These are phyloP conservation scores for Psophia crepitans DNA, from an alignment of 2,113 vertebrate species.

Conservation along the genomic window DNA sequence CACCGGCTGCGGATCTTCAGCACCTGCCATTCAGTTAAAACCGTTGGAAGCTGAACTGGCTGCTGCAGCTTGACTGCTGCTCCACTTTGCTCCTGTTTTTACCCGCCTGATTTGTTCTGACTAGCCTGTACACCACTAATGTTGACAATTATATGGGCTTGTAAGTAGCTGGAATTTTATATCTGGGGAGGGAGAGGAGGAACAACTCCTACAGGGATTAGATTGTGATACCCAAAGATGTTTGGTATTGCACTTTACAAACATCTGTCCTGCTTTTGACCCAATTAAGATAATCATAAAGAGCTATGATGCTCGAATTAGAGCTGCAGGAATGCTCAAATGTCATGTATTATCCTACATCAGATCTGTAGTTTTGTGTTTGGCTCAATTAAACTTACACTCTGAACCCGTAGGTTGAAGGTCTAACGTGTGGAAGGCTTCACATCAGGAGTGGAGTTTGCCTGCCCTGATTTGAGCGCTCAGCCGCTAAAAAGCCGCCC, in stretches of 20 bases:
- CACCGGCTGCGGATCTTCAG: fast-evolving
- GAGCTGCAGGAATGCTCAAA: neutral
- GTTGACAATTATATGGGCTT: neutral
- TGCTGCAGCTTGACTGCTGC: neutral
- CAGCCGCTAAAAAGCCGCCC: neutral
- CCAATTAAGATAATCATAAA: neutral
- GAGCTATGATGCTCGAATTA: neutral
- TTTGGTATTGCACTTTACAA: neutral
- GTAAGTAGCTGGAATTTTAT: neutral
- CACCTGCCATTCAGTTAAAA: neutral
- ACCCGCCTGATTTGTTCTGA: neutral
- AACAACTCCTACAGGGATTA: no score
- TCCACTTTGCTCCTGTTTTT: fast-evolving
- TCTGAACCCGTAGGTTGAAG: neutral
- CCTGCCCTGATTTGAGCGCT: neutral
- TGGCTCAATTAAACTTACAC: neutral
- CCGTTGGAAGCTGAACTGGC: neutral
- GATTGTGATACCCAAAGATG: neutral
- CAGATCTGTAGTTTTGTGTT: neutral
- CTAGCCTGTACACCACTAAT: fast-evolving
- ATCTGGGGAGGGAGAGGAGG: neutral
- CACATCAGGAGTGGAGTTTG: neutral
- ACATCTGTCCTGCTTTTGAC: neutral
- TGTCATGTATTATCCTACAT: neutral
- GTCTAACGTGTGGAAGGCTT: neutral